These are phyloP conservation scores for Crocuta crocuta DNA, from an alignment of 2,113 vertebrate genomes.

Conservation along the genomic window DNA sequence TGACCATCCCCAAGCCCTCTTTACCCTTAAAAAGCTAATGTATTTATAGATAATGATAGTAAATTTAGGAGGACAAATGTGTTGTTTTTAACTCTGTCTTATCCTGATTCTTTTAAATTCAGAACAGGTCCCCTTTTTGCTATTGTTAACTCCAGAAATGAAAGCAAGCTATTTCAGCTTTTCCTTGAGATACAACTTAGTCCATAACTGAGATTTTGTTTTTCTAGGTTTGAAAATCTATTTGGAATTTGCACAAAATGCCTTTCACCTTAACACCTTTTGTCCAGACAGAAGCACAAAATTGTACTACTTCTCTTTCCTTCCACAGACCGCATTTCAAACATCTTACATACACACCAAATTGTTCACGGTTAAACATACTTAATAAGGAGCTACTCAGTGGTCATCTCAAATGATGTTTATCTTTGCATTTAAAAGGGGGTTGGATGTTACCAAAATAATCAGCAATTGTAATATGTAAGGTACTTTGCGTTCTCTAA, in stretches of 20 bases:
- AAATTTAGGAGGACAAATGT: neutral
- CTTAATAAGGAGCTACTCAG: neutral
- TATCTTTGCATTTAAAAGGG: neutral
- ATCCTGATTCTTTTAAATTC: neutral
- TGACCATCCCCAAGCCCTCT: neutral
- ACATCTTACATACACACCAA: neutral
- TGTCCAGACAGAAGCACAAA: neutral
- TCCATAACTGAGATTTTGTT: neutral
- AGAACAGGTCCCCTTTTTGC: neutral
- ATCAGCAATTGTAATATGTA: neutral
- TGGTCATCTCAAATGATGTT: neutral
- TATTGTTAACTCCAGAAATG: neutral
- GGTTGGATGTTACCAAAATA: neutral
- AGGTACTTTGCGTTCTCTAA: neutral
- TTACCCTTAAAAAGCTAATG: neutral
- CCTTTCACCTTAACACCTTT: neutral
- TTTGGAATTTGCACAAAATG: constrained; percentile 23
- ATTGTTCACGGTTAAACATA: neutral
- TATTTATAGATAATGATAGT: neutral
- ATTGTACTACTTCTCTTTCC: neutral
- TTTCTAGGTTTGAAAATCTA: constrained; percentile 52
- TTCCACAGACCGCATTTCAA: neutral
- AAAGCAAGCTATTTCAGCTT: neutral
- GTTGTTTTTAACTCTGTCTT: neutral
- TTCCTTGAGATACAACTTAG: neutral